Conservation (phyloP, 2,797 vertebrate genomes). For the Anas bahamensis region DNA sequence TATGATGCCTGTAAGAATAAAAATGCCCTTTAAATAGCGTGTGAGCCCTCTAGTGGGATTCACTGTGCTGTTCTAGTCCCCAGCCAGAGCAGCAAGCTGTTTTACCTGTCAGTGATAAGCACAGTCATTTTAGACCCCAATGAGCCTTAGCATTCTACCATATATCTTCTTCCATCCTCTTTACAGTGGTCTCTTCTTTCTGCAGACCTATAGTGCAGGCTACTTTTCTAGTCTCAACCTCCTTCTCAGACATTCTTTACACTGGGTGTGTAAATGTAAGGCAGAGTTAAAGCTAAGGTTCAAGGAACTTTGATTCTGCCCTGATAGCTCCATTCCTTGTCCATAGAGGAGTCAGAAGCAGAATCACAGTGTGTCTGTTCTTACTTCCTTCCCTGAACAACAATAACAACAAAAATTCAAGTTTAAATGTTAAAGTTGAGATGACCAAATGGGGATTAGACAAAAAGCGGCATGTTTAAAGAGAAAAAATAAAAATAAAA, state of each 20-base stretch:
- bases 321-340: background rate
- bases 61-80: background rate
- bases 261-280: background rate
- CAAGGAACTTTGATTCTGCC: background rate
- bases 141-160: background rate
- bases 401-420: background rate
- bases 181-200: background rate
- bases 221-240: background rate
- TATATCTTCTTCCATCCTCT: background rate
- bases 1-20: background rate
- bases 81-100: background rate
- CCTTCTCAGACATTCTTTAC: background rate
- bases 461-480: background rate
- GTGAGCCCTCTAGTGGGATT: conserved; percentile 63
- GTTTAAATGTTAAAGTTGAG: background rate
- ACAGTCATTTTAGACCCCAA: background rate
- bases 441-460: background rate
- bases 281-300: background rate
- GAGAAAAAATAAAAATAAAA: background rate
- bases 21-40: background rate
- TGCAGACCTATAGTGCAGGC: background rate
- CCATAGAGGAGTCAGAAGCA: background rate
- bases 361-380: background rate
- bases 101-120: background rate
- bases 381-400: background rate